Conservation (phyloP, 1,140 invertebrate genomes). For the Danaus melanippus region DNA sequence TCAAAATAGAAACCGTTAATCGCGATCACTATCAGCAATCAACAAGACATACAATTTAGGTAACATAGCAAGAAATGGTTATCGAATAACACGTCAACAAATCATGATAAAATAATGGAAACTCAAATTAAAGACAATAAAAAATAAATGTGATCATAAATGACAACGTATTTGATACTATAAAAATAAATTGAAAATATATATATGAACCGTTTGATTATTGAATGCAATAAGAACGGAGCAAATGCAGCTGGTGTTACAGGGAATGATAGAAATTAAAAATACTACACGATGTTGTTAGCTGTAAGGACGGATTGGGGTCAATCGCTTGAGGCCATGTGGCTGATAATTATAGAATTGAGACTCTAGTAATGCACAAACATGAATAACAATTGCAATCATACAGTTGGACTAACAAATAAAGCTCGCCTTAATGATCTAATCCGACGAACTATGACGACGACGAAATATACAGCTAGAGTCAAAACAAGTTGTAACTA, state of each 20-base stretch:
- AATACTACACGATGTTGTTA: constrained; percentile 52
- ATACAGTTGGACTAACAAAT: constrained; percentile 87
- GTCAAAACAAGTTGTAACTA: constrained; percentile 39
- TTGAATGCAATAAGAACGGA: too few species aligned
- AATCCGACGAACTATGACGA: constrained; percentile 95
- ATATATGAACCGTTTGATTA: too few species aligned
- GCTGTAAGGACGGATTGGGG: constrained; percentile 64
- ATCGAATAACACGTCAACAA: too few species aligned
- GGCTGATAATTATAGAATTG: constrained; percentile 62
- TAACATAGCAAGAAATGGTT: too few species aligned
- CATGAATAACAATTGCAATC: constrained; percentile 47
- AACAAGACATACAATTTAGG: too few species aligned
- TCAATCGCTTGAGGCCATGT: constrained; percentile 69
- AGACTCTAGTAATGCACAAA: constrained; percentile 45
- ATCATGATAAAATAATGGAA: too few species aligned
- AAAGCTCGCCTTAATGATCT: constrained; percentile 99
- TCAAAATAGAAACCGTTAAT: too few species aligned
- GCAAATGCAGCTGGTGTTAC: constrained; percentile 14
- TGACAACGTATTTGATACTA: too few species aligned
- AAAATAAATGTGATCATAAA: too few species aligned
- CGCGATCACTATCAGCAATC: too few species aligned
- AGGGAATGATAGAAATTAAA: constrained; percentile 45
- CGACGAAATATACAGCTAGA: constrained; percentile 88
- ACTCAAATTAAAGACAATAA: too few species aligned
- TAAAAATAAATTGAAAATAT: too few species aligned